Percentiles rank a stretch among this genome's conserved stretches.
Conservation (phyloP, 2,113 vertebrate genomes). For the Motacilla alba region DNA sequence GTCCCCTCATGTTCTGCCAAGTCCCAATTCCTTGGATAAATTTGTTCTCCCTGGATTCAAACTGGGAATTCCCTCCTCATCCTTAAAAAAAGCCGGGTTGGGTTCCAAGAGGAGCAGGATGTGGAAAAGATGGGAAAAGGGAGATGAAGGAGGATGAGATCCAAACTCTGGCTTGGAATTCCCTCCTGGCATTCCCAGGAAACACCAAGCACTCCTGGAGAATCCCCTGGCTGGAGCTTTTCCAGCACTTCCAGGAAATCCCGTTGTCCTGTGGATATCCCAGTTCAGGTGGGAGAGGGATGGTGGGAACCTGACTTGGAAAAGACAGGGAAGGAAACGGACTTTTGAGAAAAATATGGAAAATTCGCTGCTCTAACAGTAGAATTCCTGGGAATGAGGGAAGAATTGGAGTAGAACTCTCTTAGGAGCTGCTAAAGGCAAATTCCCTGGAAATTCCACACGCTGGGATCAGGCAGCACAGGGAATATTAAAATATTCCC, state of each 20-base stretch:
- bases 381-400: neutral
- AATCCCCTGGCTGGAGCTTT: neutral
- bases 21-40: neutral
- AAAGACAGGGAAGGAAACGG: neutral
- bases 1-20: neutral
- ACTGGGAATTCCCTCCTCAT: neutral
- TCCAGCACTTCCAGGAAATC: neutral
- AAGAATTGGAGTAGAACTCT: neutral
- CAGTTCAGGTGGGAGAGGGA: neutral
- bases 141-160: neutral
- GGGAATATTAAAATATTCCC: neutral
- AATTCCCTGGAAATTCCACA: neutral
- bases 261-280: neutral
- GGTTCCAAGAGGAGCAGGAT: neutral
- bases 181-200: neutral
- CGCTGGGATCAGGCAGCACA: neutral
- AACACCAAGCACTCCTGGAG: neutral
- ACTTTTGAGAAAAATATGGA: neutral
- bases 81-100: neutral
- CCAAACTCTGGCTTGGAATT: neutral
- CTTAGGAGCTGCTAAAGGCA: neutral
- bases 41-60: neutral
- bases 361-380: neutral
- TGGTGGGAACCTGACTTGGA: neutral
- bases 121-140: neutral